Evolutionary conservation across 2,888 invertebrate genomes (phyloP).

Genomic region (Heteromyza rotundicornis): DNA sequence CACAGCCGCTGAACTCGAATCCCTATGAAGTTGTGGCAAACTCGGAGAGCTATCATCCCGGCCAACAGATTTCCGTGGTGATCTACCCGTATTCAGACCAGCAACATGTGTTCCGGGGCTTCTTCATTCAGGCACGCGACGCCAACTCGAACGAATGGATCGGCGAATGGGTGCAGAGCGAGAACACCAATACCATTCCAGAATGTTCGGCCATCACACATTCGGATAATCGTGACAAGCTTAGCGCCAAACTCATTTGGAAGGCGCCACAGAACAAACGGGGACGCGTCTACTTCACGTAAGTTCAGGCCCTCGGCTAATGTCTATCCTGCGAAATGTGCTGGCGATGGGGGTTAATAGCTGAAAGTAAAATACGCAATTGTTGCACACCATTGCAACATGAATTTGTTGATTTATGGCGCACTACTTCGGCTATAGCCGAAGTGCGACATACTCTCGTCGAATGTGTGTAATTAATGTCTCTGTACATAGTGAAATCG

Average conservation of each 20-base stretch:
- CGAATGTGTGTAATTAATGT: too few species aligned
- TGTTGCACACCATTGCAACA: slow-evolving; percentile 1
- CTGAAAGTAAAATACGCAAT: too few species aligned
- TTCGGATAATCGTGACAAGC: slow-evolving; percentile 76
- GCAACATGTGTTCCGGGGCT: slow-evolving; percentile 74
- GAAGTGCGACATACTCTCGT: too few species aligned
- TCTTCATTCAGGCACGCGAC: slow-evolving; percentile 82
- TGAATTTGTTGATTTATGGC: slow-evolving; percentile 3
- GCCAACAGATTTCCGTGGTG: slow-evolving; percentile 69
- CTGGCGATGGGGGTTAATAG: background rate
- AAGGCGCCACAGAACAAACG: slow-evolving; percentile 71
- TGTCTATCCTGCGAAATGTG: slow-evolving; percentile 12
- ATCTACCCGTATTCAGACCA: slow-evolving; percentile 46
- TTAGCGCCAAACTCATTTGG: slow-evolving; percentile 77
- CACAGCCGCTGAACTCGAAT: slow-evolving; percentile 69
- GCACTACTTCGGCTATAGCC: too few species aligned
- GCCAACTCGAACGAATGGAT: slow-evolving; percentile 75
- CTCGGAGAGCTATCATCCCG: slow-evolving; percentile 71
- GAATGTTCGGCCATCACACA: slow-evolving; percentile 83
- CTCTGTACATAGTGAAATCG: too few species aligned
- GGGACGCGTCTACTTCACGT: slow-evolving; percentile 84
- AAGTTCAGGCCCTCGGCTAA: slow-evolving; percentile 56
- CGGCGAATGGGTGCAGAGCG: slow-evolving; percentile 75
- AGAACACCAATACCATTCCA: slow-evolving; percentile 77
- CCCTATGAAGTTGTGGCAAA: slow-evolving; percentile 76